Evolutionary conservation across 1,140 invertebrate species (phyloP).

Genomic region (Aphaenogaster floridana): DNA sequence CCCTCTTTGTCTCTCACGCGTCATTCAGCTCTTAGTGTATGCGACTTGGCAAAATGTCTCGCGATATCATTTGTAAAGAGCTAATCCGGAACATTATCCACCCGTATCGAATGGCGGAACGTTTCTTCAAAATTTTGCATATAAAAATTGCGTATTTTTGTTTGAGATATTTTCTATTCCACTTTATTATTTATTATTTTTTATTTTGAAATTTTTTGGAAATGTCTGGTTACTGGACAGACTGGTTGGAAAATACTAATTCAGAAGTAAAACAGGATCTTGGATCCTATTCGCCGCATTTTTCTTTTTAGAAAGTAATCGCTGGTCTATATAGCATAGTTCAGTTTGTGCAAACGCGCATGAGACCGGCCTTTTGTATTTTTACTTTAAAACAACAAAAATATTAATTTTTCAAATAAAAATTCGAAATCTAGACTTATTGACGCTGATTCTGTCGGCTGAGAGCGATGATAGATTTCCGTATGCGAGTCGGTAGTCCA

Average conservation of each 20-base stretch:
- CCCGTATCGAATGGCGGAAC: neutral
- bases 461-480: conserved; percentile 45
- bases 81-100: conserved; percentile 2
- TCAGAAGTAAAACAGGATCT: neutral
- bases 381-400: neutral
- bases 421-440: neutral
- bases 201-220: neutral
- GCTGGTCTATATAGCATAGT: neutral
- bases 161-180: neutral
- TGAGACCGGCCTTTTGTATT: neutral
- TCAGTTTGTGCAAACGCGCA: neutral
- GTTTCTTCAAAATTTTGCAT: neutral
- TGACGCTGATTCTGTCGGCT: neutral
- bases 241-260: neutral
- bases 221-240: neutral
- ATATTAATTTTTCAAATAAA: neutral
- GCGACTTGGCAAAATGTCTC: neutral
- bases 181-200: neutral
- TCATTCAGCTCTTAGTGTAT: neutral
- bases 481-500: conserved; percentile 29
- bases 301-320: neutral
- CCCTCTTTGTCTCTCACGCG: conserved; percentile 10
- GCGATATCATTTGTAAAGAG: neutral
- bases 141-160: neutral
- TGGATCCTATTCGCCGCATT: neutral